Percentiles rank a stretch among this genome's conserved stretches.
phyloP scores from a whole-genome alignment of 2,113 vertebrate species.

The Nibea albiflora region DNA sequence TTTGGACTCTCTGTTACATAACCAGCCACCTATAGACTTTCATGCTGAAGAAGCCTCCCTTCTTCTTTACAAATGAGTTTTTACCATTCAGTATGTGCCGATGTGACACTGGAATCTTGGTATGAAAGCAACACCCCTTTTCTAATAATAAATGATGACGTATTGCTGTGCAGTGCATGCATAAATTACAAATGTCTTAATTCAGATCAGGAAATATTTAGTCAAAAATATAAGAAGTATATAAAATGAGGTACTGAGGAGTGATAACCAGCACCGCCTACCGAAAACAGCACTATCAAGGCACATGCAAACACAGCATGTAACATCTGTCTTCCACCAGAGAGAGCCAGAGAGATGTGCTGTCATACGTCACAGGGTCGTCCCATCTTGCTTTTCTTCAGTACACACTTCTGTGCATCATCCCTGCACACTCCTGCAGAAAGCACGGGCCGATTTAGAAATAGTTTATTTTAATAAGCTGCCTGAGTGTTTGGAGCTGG shows the following conservation, averaged over 20 bases:
- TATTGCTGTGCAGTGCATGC: no score
- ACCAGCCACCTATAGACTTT: neutral
- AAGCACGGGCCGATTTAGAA: neutral
- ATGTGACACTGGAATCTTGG: neutral
- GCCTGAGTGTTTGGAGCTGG: neutral
- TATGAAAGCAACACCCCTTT: neutral
- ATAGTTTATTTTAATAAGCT: neutral
- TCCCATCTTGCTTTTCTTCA: no score
- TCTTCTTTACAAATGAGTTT: neutral
- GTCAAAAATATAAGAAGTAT: neutral
- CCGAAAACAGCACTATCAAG: neutral
- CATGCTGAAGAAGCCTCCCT: neutral
- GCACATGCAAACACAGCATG: neutral
- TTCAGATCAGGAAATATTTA: neutral
- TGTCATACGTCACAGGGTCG: no score
- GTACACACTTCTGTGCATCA: neutral
- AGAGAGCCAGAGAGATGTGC: conserved; percentile 12
- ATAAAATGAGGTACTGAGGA: no score
- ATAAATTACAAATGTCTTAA: neutral
- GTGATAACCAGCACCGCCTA: no score
- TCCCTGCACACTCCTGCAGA: neutral
- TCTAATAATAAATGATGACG: neutral
- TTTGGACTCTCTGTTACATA: conserved; percentile 42
- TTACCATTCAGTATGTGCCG: neutral
- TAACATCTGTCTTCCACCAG: conserved; percentile 27